Base-by-base conservation (phyloP, 2,113 vertebrate genomes). In the Eurypyga helias region DNA sequence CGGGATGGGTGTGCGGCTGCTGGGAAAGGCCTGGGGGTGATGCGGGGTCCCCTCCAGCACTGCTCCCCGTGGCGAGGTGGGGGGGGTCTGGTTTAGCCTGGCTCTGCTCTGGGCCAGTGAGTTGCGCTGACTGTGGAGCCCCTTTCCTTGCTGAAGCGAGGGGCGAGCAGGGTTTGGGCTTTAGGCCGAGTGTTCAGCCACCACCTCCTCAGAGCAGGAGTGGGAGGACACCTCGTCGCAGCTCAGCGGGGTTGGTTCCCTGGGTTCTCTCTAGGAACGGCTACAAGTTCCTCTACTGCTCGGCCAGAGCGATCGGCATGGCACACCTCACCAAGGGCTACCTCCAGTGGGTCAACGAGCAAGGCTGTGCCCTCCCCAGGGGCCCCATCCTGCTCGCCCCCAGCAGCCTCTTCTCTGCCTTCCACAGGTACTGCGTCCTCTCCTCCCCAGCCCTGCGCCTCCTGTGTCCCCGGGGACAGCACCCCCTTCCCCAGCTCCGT, bases 211-310 rank as follows among this genome's bases (percentile, higher is more conserved):
- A 2, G 25, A 61, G 8, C 10, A 20, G 2, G 57, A 46, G 36
- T 21, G 13, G 58, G 41, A 83, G 38, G 24, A 36, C 29, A 6
- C 38, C 21, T 7, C 36, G 76, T 19, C 38, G 9, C 38, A 34
- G 65, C 78, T 88, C 70, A 41, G 70, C 51, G 25, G 15, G 6
- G 6, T 33, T 92, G 6, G 6, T 33, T 92, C 61, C 43, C 43
- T 93, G 38, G 67, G 23, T 48, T 80, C 31, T 78, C 67, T 57
- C 55, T 90, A 99, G 99, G 97, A 99, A 99, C 3, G 99, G 99
- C 61, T 99, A 99, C 96, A 99, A 99, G 97, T 99, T 99, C 97
- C 98, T 99, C 85, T 99, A 99, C 94, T 99, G 99, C 91, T 99
- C 99, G 0, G 99, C 99, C 3, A 98, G 99, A 79, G 99, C 99